Conservation (phyloP, 2,113 vertebrate species). For the Upupa epops region DNA sequence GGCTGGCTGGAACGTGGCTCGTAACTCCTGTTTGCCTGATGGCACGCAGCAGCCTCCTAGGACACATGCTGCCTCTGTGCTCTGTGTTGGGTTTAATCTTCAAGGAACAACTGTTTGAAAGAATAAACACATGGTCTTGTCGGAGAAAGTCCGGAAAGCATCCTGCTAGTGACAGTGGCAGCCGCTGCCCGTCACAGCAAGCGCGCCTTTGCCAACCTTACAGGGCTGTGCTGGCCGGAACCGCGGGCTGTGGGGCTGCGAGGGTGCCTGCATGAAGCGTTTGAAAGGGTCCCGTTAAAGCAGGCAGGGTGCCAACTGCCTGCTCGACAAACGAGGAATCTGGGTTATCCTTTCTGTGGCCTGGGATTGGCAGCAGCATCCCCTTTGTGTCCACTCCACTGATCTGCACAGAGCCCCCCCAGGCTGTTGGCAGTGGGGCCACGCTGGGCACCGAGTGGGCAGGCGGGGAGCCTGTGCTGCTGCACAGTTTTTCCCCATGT, state of each 20-base stretch:
- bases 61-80: neutral
- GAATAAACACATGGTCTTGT: slow-evolving; percentile 10
- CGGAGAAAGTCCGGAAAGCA: slow-evolving; percentile 21
- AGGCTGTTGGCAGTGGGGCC: fast-evolving
- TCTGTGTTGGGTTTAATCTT: slow-evolving; percentile 20
- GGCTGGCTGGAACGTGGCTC: neutral
- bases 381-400: neutral
- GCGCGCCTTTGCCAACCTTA: neutral
- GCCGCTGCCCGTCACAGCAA: neutral
- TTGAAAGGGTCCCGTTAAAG: neutral
- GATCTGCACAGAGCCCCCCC: fast-evolving
- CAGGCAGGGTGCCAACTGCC: neutral
- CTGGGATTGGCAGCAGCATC: fast-evolving
- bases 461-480: neutral
- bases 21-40: neutral
- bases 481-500: fast-evolving
- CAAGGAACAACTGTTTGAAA: slow-evolving; percentile 48
- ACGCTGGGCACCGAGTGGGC: fast-evolving
- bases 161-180: slow-evolving; percentile 30
- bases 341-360: neutral
- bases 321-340: neutral
- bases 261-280: neutral
- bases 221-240: neutral
- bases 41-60: neutral
- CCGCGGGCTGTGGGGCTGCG: neutral